Base-by-base conservation (phyloP, 2,888 invertebrate species). In the Microplitis deprimator region DNA sequence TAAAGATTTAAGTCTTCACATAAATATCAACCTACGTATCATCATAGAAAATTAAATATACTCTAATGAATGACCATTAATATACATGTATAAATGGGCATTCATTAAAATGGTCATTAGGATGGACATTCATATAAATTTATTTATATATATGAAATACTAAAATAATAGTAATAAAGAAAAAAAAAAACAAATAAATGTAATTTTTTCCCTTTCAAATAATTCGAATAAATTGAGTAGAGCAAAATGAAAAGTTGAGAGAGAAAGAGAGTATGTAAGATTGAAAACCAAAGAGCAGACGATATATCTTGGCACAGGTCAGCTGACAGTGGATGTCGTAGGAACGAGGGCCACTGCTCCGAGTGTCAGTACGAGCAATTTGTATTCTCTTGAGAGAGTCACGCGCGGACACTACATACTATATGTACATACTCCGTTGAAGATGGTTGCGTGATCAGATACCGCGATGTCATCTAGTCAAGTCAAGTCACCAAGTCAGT, bases 361-460 rank as follows among this genome's bases (percentile, higher is more conserved):
- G 70, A 60, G 70, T 70, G 70, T 70, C 70, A 70, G 70, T 29
- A 20, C 70, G 16, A 72, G 71, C 73, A 73, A 73, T 73, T 73
- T 73, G 73, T 73, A 73, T 73, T 65, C 73, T n/a, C 50, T 41
- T 17, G 73, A 41, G 73, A 41, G 73, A 73, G 65, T 65, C 73
- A 64, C 64, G 65, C 64, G 65, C 73, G 40, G 61, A 61, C 38
- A 72, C 50, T 50, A 50, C 50, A 13, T 50, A 50, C 50, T 50
- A 5, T 50, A 50, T 13, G 8, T 29, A 29, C 29, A 29, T 41
- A 39, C 41, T 29, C 6, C 1, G 71, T 60, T 50, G 50, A 50
- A 13, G 50, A 20, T 71, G 13, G 61, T 71, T 71, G 71, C 71
- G 71, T 71, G 71, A 71, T 61, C 71, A 71, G 61, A 60, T 60